Base-by-base conservation (phyloP, 2,797 vertebrate species). In the Notamacropus eugenii region DNA sequence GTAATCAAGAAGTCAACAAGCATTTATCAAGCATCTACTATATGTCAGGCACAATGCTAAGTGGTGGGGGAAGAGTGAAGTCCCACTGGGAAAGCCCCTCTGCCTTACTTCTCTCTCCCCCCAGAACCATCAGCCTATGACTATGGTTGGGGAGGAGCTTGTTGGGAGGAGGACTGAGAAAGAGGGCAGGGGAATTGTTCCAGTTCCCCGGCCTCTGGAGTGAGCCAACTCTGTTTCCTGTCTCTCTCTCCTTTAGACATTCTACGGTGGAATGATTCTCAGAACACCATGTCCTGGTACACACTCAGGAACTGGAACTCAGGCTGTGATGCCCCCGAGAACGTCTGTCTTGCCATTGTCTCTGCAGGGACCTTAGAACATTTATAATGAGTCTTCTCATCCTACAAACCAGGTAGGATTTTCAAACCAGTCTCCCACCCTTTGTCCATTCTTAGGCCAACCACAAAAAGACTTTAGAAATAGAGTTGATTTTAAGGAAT, bases 401-500 rank as follows among this genome's bases (percentile, higher is more conserved):
- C 52, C 16, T 59, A 91, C 94, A 96, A 90, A n/a, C 57, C 92
- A 96, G 55, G 97, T 97, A 93, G 10, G 95, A 96, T 27, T 58
- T 56, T 58, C 55, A 90, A 28, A 90, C 90, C 52, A 82, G 5
- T 40, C n/a, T 5, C 67, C 74, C 54, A 74, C 8, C 52, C n/a
- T 19, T 74, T 74, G n/a, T 24, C n/a, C 67, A 40, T 40, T 55
- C 46, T 50, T 54, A 55, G 31, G 6, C 12, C 90, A 54, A 29
- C 90, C 50, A 55, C 54, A 55, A 90, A 90, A 28, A 55, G 90
- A 22, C 28, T 34, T 91, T 54, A 34, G 29, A 91, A 54, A 55
- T 54, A 24, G 52, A 90, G 28, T 54, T 54, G 12, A 91, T 54
- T 54, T 14, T 91, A 55, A 91, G 90, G 54, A 91, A 91, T 10